Evolutionary conservation across 1,140 invertebrate genomes (phyloP).

Genomic region (Drosophila seguyi): DNA sequence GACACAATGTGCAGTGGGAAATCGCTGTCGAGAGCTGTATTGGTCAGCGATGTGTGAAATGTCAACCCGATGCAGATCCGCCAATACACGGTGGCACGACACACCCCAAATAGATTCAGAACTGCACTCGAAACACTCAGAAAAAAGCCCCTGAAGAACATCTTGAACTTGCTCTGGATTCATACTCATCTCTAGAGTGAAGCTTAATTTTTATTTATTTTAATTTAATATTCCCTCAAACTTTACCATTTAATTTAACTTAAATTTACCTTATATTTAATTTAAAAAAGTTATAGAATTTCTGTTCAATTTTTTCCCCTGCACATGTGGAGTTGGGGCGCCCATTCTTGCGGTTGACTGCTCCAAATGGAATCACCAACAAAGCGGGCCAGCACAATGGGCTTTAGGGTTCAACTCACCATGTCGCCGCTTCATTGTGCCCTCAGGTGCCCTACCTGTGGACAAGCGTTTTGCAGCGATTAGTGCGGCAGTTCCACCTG

Average conservation of each 20-base stretch:
- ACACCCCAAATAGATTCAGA: slow-evolving; percentile 2
- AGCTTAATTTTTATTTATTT: background rate
- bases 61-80: slow-evolving; percentile 14
- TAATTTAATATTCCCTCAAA: background rate
- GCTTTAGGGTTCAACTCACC: slow-evolving; percentile 73
- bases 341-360: slow-evolving; percentile 62
- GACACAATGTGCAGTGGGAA: slow-evolving; percentile 16
- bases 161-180: too few relatives aligned
- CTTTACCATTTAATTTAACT: background rate
- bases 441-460: slow-evolving; percentile 36
- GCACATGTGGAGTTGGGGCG: slow-evolving; percentile 38
- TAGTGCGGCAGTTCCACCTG: slow-evolving; percentile 44
- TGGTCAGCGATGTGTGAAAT: slow-evolving; percentile 44
- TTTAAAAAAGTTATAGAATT: background rate
- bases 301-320: slow-evolving; percentile 10
- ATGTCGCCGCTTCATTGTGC: slow-evolving; percentile 71
- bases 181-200: background rate
- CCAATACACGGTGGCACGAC: background rate
- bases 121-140: background rate
- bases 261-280: background rate
- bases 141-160: background rate
- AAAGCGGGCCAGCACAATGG: slow-evolving; percentile 51
- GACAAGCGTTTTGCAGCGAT: slow-evolving; percentile 38
- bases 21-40: slow-evolving; percentile 9
- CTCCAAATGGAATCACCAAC: slow-evolving; percentile 48